A percentile compares a stretch with the other conserved stretches of the same genome.
Evolutionary conservation across 2,888 invertebrate species (phyloP).

Genomic region (Spodoptera picta): DNA sequence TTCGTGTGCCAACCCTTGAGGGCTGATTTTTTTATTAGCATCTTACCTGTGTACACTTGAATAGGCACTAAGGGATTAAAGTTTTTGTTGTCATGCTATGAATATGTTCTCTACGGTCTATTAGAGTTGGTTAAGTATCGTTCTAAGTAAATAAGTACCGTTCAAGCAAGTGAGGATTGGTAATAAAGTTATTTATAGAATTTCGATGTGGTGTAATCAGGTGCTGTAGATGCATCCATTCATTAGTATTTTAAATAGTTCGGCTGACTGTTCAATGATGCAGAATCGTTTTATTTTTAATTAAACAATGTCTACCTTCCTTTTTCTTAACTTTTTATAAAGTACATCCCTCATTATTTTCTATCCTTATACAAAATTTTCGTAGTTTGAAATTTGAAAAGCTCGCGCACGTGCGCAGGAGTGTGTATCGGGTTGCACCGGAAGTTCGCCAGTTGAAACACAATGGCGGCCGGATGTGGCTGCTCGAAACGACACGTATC

Average conservation of each 20-base stretch:
- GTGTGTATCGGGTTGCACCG: constrained; percentile 88
- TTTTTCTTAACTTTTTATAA: constrained; percentile 17
- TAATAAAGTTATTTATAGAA: constrained; percentile 25
- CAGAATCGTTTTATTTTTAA: too few relatives aligned
- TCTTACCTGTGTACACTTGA: constrained; percentile 71
- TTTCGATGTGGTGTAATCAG: constrained; percentile 16
- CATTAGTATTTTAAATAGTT: too few relatives aligned
- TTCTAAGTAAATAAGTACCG: constrained; percentile 41
- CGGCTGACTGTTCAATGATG: too few relatives aligned
- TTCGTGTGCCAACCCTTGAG: constrained; percentile 77
- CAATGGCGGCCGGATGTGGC: constrained; percentile 88
- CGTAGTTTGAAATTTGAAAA: constrained; percentile 82
- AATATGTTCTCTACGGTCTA: constrained; percentile 55
- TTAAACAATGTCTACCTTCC: constrained; percentile 5
- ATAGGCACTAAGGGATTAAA: constrained; percentile 62
- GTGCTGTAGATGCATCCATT: constrained; percentile 3
- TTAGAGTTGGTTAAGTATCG: constrained; percentile 42
- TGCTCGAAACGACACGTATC: constrained; percentile 87
- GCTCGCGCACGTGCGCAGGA: constrained; percentile 88
- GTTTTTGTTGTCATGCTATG: constrained; percentile 61
- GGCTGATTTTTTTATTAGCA: constrained; percentile 68
- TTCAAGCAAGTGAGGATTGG: constrained; percentile 13
- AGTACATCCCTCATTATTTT: constrained; percentile 47
- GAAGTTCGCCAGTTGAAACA: constrained; percentile 83
- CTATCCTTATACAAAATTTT: constrained; percentile 75